A percentile compares a stretch with the other conserved stretches of the same genome.
phyloP scores from a whole-genome alignment of 2,888 invertebrate species.

The Callyntrura sp. region DNA sequence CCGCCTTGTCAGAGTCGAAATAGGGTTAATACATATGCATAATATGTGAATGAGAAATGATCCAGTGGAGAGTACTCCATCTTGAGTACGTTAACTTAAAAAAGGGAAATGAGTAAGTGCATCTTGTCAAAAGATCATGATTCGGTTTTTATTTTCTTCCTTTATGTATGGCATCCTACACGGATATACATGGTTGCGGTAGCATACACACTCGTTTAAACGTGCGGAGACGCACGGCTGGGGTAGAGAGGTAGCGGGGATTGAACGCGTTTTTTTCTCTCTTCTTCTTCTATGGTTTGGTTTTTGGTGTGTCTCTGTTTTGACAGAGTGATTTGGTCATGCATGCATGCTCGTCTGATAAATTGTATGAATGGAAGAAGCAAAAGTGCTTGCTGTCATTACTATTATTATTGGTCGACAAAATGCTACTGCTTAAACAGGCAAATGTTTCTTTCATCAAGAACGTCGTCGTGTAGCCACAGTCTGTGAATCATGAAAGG shows the following conservation, averaged over 20 bases:
- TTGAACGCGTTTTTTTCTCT: slow-evolving; percentile 39
- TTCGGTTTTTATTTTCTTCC: slow-evolving; percentile 21
- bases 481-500: slow-evolving; percentile 15
- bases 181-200: background rate
- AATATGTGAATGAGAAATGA: background rate
- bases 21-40: background rate
- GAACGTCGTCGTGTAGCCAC: background rate
- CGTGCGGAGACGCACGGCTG: background rate
- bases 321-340: slow-evolving; percentile 68
- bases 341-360: slow-evolving; percentile 64
- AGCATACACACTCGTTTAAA: slow-evolving; percentile 24
- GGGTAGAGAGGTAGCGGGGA: slow-evolving; percentile 20
- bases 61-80: slow-evolving; percentile 20
- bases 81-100: slow-evolving; percentile 22
- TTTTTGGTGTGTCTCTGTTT: slow-evolving; percentile 54
- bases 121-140: slow-evolving; percentile 60
- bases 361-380: slow-evolving; percentile 65
- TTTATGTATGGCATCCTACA: background rate
- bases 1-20: background rate
- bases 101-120: slow-evolving; percentile 66
- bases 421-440: slow-evolving; percentile 43
- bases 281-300: too few species aligned
- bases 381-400: slow-evolving; percentile 65
- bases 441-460: background rate
- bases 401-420: slow-evolving; percentile 42